A percentile compares a stretch with the other conserved stretches of the same genome.
phyloP scores from a whole-genome alignment of 1,140 invertebrate species.

The Anoplolepis gracilipes region DNA sequence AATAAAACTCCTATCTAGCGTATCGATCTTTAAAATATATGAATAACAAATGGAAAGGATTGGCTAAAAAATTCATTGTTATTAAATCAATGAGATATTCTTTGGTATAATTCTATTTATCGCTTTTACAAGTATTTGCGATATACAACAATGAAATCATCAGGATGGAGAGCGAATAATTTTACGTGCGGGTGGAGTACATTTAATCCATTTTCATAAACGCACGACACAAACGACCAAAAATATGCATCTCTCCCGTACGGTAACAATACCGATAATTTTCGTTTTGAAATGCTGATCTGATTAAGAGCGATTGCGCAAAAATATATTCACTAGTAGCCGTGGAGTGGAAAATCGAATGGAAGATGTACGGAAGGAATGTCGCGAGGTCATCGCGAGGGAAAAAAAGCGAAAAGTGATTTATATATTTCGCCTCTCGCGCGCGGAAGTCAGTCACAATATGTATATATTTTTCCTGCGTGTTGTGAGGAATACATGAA shows the following conservation, averaged over 20 bases:
- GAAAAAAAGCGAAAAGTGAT: slow-evolving; percentile 10
- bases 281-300: slow-evolving; percentile 72
- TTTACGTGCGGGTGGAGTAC: slow-evolving; percentile 45
- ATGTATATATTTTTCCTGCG: background rate
- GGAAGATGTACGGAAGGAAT: slow-evolving; percentile 51
- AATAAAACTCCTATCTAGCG: background rate
- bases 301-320: slow-evolving; percentile 62
- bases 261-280: slow-evolving; percentile 75
- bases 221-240: slow-evolving; percentile 23
- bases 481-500: slow-evolving; percentile 28
- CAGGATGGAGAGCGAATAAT: slow-evolving; percentile 43
- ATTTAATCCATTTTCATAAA: slow-evolving; percentile 72
- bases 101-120: slow-evolving; percentile 30
- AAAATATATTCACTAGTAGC: slow-evolving; percentile 50
- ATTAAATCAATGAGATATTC: background rate
- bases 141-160: slow-evolving; percentile 12
- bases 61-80: background rate
- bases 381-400: slow-evolving; percentile 12
- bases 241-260: slow-evolving; percentile 45
- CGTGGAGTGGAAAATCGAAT: slow-evolving; percentile 55
- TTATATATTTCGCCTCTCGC: background rate
- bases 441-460: background rate
- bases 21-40: background rate
- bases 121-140: background rate
- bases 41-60: slow-evolving; percentile 4